Conservation (phyloP, 2,797 vertebrate genomes). For the Syncerus caffer region DNA sequence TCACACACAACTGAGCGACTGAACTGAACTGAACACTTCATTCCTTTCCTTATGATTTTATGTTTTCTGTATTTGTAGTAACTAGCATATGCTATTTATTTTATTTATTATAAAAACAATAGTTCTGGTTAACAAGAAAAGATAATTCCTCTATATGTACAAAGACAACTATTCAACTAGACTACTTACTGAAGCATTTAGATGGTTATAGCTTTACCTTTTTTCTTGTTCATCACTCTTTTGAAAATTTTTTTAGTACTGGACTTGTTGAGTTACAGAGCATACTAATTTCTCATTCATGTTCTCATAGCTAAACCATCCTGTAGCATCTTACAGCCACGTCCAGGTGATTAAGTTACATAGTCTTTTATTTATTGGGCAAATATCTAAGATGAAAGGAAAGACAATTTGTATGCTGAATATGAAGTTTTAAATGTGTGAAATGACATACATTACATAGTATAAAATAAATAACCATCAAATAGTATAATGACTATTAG, state of each 20-base stretch:
- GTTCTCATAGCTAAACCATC: background rate
- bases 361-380: background rate
- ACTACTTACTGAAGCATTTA: background rate
- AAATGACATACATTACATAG: background rate
- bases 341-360: background rate
- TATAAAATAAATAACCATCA: background rate
- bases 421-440: background rate
- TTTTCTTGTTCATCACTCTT: background rate
- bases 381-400: background rate
- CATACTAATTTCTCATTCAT: background rate
- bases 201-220: background rate
- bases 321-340: background rate
- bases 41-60: background rate
- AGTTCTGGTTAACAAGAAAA: background rate
- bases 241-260: background rate
- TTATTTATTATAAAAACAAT: slow-evolving; percentile 4
- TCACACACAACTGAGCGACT: rapidly evolving
- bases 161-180: background rate
- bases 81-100: background rate
- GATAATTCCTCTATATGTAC: background rate
- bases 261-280: background rate
- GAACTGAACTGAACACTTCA: background rate
- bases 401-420: background rate
- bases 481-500: background rate
- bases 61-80: background rate